phyloP scores from a whole-genome alignment of 2,113 vertebrate species.

The Henicopernis longicauda region DNA sequence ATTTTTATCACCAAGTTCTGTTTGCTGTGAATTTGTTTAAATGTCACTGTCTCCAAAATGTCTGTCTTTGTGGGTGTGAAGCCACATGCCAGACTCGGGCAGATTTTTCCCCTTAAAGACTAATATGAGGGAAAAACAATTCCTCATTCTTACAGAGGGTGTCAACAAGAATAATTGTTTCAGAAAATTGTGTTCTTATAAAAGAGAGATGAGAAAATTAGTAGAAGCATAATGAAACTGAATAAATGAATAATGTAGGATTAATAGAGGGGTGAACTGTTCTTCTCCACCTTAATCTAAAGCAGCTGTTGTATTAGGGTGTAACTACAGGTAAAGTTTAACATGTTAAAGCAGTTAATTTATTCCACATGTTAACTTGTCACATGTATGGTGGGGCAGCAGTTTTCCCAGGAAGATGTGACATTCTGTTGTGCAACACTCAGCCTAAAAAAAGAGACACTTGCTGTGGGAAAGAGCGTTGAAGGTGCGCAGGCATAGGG shows the following conservation, averaged over 20 bases:
- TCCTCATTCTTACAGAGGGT: rapidly evolving
- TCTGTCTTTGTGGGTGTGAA: not conserved
- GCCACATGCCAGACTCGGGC: not conserved
- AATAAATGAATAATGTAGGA: not conserved
- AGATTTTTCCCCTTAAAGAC: not conserved
- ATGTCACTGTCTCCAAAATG: rapidly evolving
- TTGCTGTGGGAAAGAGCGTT: not conserved
- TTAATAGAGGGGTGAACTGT: not conserved
- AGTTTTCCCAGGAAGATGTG: rapidly evolving
- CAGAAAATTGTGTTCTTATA: not conserved
- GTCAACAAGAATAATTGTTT: not conserved
- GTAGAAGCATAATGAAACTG: not conserved
- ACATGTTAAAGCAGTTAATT: not conserved
- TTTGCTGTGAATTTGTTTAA: not conserved
- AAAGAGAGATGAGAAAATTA: not conserved
- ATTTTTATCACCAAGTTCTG: not conserved
- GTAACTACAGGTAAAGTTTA: not conserved
- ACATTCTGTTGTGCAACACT: not conserved
- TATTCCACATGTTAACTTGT: not conserved
- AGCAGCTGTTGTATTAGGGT: not conserved
- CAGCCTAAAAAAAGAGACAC: rapidly evolving
- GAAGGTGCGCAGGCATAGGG: rapidly evolving
- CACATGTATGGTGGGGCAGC: rapidly evolving
- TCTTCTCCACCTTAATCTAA: not conserved
- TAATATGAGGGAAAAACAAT: not conserved